phyloP scores from a whole-genome alignment of 2,888 invertebrate genomes.

The Scaptomyza tumidula region DNA sequence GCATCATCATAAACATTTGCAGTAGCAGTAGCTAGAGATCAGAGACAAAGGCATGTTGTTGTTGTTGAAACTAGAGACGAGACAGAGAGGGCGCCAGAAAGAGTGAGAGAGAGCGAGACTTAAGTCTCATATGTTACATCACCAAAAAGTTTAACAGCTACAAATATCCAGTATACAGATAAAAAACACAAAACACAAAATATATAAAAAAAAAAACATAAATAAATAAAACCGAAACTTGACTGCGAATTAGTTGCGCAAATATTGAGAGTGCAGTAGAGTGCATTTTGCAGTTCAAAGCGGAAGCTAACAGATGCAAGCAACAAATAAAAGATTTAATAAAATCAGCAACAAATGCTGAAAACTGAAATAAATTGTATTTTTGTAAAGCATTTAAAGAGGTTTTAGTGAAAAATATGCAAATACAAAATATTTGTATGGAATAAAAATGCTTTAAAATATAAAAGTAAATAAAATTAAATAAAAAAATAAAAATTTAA shows the following conservation, averaged over 20 bases:
- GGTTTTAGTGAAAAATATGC: no score
- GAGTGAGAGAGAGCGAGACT: neutral
- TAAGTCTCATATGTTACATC: conserved; percentile 52
- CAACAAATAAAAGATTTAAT: neutral
- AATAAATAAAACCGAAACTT: conserved; percentile 17
- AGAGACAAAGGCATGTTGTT: conserved; percentile 1
- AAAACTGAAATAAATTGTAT: no score
- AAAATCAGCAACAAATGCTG: neutral
- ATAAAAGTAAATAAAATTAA: no score
- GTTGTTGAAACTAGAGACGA: conserved; percentile 27
- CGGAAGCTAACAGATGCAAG: conserved; percentile 51
- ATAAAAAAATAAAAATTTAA: no score
- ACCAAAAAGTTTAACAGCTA: conserved; percentile 50
- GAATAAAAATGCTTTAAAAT: no score
- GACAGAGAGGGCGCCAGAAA: neutral
- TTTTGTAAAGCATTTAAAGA: no score
- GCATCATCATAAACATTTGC: no score
- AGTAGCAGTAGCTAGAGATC: conserved; percentile 10
- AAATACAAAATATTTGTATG: no score
- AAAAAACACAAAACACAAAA: conserved; percentile 24
- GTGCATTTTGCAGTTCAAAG: conserved; percentile 52
- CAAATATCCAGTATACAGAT: conserved; percentile 48
- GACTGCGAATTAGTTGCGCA: conserved; percentile 67
- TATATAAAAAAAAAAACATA: conserved; percentile 14
- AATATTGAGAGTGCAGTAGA: conserved; percentile 66